A percentile compares a stretch with the other conserved stretches of the same genome.
Conservation (phyloP, 2,888 invertebrate species). For the Calameuta pallipes region DNA sequence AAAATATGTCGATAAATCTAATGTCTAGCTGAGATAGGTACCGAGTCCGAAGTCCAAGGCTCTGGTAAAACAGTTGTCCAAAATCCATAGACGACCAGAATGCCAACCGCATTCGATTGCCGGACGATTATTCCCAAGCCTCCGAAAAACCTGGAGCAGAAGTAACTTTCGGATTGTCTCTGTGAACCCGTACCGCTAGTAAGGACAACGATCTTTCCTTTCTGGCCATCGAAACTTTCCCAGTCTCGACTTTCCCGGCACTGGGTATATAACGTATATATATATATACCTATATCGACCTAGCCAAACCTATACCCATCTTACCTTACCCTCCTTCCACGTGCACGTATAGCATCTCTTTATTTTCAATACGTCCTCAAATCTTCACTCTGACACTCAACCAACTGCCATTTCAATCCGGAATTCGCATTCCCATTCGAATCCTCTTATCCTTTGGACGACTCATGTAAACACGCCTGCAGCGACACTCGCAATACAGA, state of each 20-base stretch:
- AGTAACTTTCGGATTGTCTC: constrained; percentile 43
- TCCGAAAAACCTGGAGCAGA: constrained; percentile 29
- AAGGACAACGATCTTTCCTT: constrained; percentile 4
- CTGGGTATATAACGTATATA: neutral
- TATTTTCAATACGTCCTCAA: neutral
- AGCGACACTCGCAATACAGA: neutral
- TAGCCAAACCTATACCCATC: neutral
- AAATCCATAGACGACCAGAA: constrained; percentile 35
- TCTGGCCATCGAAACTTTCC: constrained; percentile 7
- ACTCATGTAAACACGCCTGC: neutral
- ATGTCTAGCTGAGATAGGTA: constrained; percentile 43
- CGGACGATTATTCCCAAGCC: constrained; percentile 40
- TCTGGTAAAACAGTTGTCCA: constrained; percentile 16
- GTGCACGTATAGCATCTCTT: neutral
- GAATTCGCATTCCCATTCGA: neutral
- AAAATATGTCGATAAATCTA: constrained; percentile 57
- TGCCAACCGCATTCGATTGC: constrained; percentile 5
- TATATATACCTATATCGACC: neutral
- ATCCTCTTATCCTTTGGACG: neutral
- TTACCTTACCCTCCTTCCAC: neutral
- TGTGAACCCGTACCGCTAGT: constrained; percentile 7
- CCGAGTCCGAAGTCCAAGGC: constrained; percentile 10
- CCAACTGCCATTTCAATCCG: neutral
- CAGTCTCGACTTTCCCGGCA: neutral
- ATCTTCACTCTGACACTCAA: neutral